Evolutionary conservation across 2,113 vertebrate species (phyloP).

Genomic region (Halcyon senegalensis): DNA sequence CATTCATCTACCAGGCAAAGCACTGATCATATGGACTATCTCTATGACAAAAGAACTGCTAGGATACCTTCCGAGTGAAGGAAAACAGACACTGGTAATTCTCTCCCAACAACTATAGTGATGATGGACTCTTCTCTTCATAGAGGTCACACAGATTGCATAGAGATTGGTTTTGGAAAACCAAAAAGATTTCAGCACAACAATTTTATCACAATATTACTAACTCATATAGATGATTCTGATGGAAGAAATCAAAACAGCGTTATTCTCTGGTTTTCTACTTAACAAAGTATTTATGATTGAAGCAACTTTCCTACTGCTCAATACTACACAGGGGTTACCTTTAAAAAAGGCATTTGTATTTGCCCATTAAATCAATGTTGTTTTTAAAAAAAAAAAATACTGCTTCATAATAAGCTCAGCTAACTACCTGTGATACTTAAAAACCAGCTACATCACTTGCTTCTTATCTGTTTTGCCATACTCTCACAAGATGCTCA

Average conservation of each 20-base stretch:
- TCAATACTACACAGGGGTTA: neutral
- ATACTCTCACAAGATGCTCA: neutral
- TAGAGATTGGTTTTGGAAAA: constrained; percentile 50
- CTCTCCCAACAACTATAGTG: constrained; percentile 58
- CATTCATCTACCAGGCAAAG: constrained; percentile 52
- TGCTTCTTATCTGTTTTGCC: neutral
- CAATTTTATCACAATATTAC: constrained; percentile 48
- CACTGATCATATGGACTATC: constrained; percentile 25
- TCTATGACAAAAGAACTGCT: constrained; percentile 41
- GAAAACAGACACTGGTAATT: constrained; percentile 49
- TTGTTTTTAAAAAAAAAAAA: neutral
- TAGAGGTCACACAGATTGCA: constrained; percentile 46
- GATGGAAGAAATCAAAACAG: constrained; percentile 61
- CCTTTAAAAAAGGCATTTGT: neutral
- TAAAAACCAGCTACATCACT: neutral
- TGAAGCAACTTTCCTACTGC: neutral
- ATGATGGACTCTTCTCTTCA: constrained; percentile 49
- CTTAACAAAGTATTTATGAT: neutral
- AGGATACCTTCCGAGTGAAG: constrained; percentile 50
- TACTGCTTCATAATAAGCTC: neutral
- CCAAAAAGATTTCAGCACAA: constrained; percentile 46
- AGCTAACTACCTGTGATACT: neutral
- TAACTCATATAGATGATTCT: constrained; percentile 44
- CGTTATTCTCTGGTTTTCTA: constrained; percentile 17
- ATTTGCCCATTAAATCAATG: neutral